A percentile compares a stretch with the other conserved stretches of the same genome.
Evolutionary conservation across 2,888 invertebrate species (phyloP).

Genomic region (Leucophenga montana): DNA sequence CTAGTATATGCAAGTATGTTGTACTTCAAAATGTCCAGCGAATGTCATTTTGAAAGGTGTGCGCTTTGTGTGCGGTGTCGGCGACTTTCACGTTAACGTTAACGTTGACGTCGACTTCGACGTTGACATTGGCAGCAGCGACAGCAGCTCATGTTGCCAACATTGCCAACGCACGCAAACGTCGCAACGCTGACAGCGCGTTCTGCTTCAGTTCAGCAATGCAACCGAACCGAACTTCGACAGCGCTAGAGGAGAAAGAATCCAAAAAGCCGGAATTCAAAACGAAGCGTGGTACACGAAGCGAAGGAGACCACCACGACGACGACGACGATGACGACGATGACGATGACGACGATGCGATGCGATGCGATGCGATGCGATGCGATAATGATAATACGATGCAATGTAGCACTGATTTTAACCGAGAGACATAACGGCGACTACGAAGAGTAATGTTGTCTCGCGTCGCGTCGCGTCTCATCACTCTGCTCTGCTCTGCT

Average conservation of each 20-base stretch:
- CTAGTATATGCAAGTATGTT: slow-evolving; percentile 42
- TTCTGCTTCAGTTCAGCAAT: neutral
- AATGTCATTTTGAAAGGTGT: slow-evolving; percentile 58
- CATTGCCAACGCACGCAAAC: slow-evolving; percentile 1
- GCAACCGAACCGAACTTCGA: neutral
- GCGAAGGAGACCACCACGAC: slow-evolving; percentile 22
- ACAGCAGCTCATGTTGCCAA: neutral
- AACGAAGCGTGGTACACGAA: neutral
- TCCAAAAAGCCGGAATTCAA: neutral
- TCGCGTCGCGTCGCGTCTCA: slow-evolving; percentile 40
- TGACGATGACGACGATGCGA: slow-evolving; percentile 25
- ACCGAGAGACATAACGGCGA: neutral
- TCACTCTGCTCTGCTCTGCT: slow-evolving; percentile 41
- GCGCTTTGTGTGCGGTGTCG: slow-evolving; percentile 27
- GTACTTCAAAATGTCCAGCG: slow-evolving; percentile 35
- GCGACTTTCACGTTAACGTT: slow-evolving; percentile 47
- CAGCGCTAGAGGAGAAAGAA: neutral
- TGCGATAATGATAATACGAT: slow-evolving; percentile 25
- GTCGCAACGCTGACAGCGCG: neutral
- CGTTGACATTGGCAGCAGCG: slow-evolving; percentile 12
- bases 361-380: slow-evolving; percentile 3
- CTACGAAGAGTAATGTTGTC: neutral
- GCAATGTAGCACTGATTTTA: slow-evolving; percentile 11
- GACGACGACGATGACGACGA: slow-evolving; percentile 1
- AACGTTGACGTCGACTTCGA: slow-evolving; percentile 33